Conservation (phyloP, 2,113 vertebrate species). For the Vanacampus margaritifer region DNA sequence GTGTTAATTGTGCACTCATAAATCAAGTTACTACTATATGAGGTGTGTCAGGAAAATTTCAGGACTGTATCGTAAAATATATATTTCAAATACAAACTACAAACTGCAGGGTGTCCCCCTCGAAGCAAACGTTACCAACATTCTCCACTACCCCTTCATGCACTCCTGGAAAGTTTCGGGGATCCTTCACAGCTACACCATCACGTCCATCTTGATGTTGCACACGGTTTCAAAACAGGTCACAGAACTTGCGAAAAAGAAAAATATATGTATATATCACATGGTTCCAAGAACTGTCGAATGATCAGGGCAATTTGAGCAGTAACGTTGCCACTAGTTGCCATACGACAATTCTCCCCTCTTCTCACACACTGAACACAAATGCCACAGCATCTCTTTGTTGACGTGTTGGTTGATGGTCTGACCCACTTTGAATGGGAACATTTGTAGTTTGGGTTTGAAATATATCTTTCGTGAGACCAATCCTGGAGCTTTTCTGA, state of each 20-base stretch:
- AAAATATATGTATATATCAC: neutral
- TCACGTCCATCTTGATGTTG: neutral
- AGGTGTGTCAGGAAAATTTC: no score
- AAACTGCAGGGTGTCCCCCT: neutral
- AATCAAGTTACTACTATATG: no score
- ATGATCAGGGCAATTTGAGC: neutral
- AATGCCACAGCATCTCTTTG: neutral
- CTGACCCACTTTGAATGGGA: no score
- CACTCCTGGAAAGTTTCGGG: neutral
- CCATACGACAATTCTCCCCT: neutral
- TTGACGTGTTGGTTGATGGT: no score
- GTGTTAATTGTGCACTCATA: no score
- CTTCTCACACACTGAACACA: neutral
- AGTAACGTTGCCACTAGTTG: neutral
- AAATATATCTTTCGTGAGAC: no score
- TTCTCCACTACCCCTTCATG: neutral
- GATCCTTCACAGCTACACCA: neutral
- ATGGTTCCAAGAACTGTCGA: neutral
- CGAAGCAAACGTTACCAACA: neutral
- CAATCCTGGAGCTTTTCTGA: no score
- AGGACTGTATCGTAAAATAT: no score
- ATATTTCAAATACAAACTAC: neutral
- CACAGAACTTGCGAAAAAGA: neutral
- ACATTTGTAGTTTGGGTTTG: no score
- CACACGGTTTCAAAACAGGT: neutral